Conservation (phyloP, 2,888 invertebrate species). For the Incurvaria masculella region DNA sequence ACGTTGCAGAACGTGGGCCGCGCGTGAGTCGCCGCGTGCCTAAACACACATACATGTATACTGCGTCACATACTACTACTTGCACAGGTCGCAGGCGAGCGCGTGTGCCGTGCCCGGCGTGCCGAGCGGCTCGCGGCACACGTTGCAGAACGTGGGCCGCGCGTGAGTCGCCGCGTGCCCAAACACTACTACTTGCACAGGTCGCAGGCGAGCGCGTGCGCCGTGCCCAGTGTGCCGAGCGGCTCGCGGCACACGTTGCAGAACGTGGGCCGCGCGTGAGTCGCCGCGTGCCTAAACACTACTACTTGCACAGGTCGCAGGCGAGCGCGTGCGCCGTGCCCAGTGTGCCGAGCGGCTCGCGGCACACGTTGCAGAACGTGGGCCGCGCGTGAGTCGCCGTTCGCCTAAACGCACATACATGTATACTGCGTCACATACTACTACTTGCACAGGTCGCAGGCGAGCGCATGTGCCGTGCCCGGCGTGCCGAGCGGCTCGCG, state of each 20-base stretch:
- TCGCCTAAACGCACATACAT: conserved; percentile 94
- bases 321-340: conserved; percentile 85
- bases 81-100: conserved; percentile 95
- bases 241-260: conserved; percentile 97
- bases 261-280: conserved; percentile 88
- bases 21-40: conserved; percentile 90
- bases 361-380: conserved; percentile 94
- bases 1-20: conserved; percentile 97
- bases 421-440: conserved; percentile 79
- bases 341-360: conserved; percentile 89
- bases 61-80: too few relatives aligned
- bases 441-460: conserved; percentile 97
- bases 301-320: too few relatives aligned
- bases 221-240: conserved; percentile 83
- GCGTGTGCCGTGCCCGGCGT: conserved; percentile 92
- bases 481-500: conserved; percentile 90
- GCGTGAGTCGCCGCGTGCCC: conserved; percentile 91
- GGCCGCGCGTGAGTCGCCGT: too few relatives aligned
- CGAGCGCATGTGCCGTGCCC: conserved; percentile 87
- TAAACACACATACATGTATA: too few relatives aligned
- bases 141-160: conserved; percentile 95
- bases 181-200: conserved; percentile 82
- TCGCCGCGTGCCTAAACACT: conserved; percentile 95
- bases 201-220: conserved; percentile 94
- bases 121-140: conserved; percentile 89